Percentiles rank a stretch among this genome's conserved stretches.
Conservation (phyloP, 2,113 vertebrate genomes). For the Proterorhinus semilunaris region DNA sequence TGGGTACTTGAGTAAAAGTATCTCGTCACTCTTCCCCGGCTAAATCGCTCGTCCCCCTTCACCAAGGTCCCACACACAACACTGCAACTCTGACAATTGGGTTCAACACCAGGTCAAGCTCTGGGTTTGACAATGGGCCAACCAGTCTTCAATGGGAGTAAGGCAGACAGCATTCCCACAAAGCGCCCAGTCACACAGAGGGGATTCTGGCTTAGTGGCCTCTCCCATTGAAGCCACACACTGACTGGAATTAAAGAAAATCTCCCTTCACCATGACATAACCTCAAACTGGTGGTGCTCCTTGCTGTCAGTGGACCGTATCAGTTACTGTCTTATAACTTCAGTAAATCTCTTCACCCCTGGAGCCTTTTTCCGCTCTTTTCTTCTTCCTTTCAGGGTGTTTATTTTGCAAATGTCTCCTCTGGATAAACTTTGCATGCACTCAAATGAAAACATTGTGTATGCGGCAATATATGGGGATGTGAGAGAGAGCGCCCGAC, state of each 20-base stretch:
- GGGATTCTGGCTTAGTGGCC: constrained; percentile 75
- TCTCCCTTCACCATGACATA: constrained; percentile 40
- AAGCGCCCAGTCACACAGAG: constrained; percentile 74
- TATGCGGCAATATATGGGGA: background rate
- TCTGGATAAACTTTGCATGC: constrained; percentile 25
- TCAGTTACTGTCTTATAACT: constrained; percentile 19
- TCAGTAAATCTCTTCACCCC: constrained; percentile 17
- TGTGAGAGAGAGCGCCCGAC: background rate
- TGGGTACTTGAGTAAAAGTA: background rate
- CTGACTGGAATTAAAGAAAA: constrained; percentile 65
- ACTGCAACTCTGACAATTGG: constrained; percentile 95
- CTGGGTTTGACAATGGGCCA: constrained; percentile 91
- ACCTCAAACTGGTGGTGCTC: constrained; percentile 12
- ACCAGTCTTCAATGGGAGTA: constrained; percentile 95
- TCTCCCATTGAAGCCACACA: constrained; percentile 70
- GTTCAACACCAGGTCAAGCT: constrained; percentile 99
- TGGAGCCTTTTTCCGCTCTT: constrained; percentile 7
- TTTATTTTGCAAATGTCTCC: constrained; percentile 42
- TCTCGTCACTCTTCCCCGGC: constrained; percentile 13
- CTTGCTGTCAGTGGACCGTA: constrained; percentile 32
- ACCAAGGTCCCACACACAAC: constrained; percentile 80
- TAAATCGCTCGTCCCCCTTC: constrained; percentile 64
- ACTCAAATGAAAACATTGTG: constrained; percentile 40
- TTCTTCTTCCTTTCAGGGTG: constrained; percentile 8
- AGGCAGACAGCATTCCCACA: constrained; percentile 78